A percentile compares a stretch with the other conserved stretches of the same genome.
phyloP scores from a whole-genome alignment of 2,797 vertebrate genomes.

The Schizopygopsis pylzovi region DNA sequence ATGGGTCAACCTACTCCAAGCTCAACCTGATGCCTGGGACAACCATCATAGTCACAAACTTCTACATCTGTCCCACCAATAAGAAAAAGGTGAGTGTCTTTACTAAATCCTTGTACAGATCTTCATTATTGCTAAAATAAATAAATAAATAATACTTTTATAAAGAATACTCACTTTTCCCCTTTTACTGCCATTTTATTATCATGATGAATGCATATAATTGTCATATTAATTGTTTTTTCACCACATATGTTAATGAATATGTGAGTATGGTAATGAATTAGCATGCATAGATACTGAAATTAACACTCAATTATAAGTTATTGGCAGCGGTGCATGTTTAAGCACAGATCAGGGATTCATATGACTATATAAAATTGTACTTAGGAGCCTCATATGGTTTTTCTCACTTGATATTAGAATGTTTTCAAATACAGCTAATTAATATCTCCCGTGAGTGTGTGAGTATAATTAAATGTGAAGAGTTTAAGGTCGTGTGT shows the following conservation, averaged over 20 bases:
- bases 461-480: slow-evolving; percentile 4
- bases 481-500: slow-evolving; percentile 27
- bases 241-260: slow-evolving; percentile 10
- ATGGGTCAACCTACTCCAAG: slow-evolving; percentile 93
- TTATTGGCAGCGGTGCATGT: slow-evolving; percentile 21
- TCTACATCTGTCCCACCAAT: slow-evolving; percentile 96
- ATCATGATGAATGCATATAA: not conserved
- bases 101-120: not conserved
- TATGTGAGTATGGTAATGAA: slow-evolving; percentile 8
- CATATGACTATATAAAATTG: slow-evolving; percentile 2
- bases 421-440: slow-evolving; percentile 13
- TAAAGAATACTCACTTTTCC: no score
- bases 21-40: slow-evolving; percentile 92
- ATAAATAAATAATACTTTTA: not conserved
- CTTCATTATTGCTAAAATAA: not conserved
- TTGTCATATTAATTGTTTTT: not conserved
- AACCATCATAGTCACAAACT: slow-evolving; percentile 91
- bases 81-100: slow-evolving; percentile 90
- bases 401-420: slow-evolving; percentile 11
- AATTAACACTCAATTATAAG: slow-evolving; percentile 15
- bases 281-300: not conserved
- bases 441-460: slow-evolving; percentile 6
- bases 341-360: slow-evolving; percentile 29
- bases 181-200: not conserved
- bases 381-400: slow-evolving; percentile 1